Conservation (phyloP, 2,113 vertebrate species). For the Varanus salvator region DNA sequence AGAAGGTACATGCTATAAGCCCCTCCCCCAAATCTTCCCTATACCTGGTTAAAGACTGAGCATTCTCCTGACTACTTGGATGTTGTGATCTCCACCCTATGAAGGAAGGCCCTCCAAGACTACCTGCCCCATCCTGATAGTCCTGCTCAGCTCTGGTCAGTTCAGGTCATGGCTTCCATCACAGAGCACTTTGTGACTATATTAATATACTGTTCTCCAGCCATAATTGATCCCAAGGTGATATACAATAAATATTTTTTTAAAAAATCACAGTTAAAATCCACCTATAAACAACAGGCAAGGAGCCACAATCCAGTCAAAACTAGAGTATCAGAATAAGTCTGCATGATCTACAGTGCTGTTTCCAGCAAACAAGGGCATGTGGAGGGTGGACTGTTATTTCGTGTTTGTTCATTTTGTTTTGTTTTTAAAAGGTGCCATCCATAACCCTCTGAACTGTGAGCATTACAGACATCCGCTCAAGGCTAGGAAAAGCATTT, state of each 20-base stretch:
- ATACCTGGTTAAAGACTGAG: background rate
- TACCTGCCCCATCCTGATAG: too few species aligned
- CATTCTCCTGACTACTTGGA: background rate
- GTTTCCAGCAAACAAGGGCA: background rate
- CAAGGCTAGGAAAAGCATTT: too few species aligned
- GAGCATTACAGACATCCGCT: too few species aligned
- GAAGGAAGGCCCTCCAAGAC: too few species aligned
- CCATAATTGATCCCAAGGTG: background rate
- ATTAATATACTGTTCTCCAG: background rate
- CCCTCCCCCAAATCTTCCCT: background rate
- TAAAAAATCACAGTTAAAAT: background rate
- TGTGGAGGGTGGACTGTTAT: too few species aligned
- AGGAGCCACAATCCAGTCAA: background rate
- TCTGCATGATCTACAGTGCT: background rate
- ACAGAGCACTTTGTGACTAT: background rate
- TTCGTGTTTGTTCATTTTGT: too few species aligned
- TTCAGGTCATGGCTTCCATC: too few species aligned
- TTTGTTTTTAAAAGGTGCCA: background rate
- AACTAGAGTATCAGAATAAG: background rate
- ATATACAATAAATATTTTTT: background rate
- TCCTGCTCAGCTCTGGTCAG: too few species aligned
- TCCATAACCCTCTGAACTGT: too few species aligned
- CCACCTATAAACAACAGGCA: background rate
- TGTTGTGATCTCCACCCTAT: too few species aligned
- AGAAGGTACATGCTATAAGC: background rate